phyloP scores from a whole-genome alignment of 37 sponge, comb jelly and placozoan species.

The Agelas oroides region DNA sequence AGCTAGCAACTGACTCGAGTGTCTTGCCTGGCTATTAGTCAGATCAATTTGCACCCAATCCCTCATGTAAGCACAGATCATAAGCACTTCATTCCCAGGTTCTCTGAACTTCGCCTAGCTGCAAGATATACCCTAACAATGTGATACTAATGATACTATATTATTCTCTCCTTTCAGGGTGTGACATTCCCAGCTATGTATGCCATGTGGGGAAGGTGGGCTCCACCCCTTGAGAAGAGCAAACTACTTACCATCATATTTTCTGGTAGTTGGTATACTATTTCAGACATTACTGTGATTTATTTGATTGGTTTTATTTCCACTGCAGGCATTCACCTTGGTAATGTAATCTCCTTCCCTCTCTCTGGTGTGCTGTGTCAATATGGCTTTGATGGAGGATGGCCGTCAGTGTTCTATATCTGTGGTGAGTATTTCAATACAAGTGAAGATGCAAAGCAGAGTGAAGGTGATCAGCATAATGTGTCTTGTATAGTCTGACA shows the following conservation, averaged over 20 bases:
- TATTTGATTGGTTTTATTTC: no score
- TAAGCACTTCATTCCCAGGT: no score
- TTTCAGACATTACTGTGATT: not conserved
- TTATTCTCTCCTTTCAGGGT: slow-evolving; percentile 66
- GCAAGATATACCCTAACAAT: no score
- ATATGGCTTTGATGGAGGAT: slow-evolving; percentile 83
- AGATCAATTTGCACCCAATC: no score
- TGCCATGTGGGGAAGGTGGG: slow-evolving; percentile 92
- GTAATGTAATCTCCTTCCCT: slow-evolving; percentile 88
- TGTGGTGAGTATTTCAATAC: slow-evolving; percentile 70
- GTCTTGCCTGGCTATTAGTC: no score
- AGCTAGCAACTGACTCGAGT: no score
- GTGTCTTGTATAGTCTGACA: no score
- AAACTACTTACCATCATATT: slow-evolving; percentile 72
- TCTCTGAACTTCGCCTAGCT: no score
- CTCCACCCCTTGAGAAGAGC: slow-evolving; percentile 89
- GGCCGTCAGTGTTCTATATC: slow-evolving; percentile 94
- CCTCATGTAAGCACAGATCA: no score
- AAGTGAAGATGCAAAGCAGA: no score
- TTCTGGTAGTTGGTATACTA: slow-evolving; percentile 58
- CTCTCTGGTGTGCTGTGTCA: slow-evolving; percentile 84
- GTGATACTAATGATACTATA: no score
- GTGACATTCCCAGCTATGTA: slow-evolving; percentile 96
- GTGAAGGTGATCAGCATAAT: no score
- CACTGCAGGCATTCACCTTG: slow-evolving; percentile 69